These are phyloP conservation scores for Valencia hispanica DNA, from an alignment of 2,797 vertebrate species.

Conservation along the genomic window DNA sequence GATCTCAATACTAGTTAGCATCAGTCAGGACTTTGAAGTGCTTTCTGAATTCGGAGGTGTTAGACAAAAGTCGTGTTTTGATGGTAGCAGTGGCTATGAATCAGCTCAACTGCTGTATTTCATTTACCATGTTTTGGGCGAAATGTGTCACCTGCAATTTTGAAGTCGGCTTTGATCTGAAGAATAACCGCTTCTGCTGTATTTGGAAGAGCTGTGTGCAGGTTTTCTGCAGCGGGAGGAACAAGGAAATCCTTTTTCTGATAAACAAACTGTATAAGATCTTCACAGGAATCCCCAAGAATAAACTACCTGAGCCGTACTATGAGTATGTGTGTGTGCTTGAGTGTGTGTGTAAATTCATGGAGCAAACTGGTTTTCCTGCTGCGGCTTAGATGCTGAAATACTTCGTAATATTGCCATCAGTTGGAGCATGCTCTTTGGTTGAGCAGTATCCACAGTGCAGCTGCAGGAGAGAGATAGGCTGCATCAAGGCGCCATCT, in stretches of 20 bases:
- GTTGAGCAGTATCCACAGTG: conserved; percentile 31
- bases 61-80: conserved; percentile 47
- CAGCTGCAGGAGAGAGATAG: conserved; percentile 60
- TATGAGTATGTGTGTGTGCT: neutral
- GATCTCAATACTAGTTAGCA: conserved; percentile 26
- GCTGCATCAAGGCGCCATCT: conserved; percentile 60
- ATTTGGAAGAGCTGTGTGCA: conserved; percentile 54
- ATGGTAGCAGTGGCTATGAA: conserved; percentile 52
- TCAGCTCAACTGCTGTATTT: conserved; percentile 56
- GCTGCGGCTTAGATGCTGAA: conserved; percentile 3
- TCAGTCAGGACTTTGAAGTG: conserved; percentile 47
- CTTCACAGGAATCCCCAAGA: conserved; percentile 54
- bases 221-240: conserved; percentile 53
- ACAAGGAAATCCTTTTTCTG: conserved; percentile 76
- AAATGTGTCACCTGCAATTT: conserved; percentile 70
- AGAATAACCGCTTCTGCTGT: conserved; percentile 41
- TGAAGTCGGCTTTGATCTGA: conserved; percentile 71
- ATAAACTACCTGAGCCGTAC: conserved; percentile 33
- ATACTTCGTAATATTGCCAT: conserved; percentile 5
- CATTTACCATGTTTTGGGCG: conserved; percentile 57
- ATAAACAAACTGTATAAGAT: conserved; percentile 56
- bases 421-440: neutral
- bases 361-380: conserved; percentile 13
- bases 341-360: neutral
- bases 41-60: conserved; percentile 34